Evolutionary conservation across 2,888 invertebrate species (phyloP).

Genomic region (Agonopterix alstromeriana): DNA sequence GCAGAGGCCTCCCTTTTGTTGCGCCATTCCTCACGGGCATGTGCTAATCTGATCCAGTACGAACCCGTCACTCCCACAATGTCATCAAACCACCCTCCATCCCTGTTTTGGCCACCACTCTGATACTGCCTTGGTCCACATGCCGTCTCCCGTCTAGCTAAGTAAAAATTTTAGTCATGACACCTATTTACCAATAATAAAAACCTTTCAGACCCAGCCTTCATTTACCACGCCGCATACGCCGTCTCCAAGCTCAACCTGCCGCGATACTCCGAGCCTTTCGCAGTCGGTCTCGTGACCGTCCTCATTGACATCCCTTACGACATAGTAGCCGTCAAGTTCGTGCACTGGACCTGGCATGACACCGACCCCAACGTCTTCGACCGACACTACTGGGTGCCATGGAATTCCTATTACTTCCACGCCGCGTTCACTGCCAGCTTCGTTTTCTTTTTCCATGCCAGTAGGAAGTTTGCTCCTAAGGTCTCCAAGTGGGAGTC

Average conservation of each 20-base stretch:
- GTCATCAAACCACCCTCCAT: too few species aligned
- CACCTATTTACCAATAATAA: too few species aligned
- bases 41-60: too few species aligned
- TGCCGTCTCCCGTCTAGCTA: too few species aligned
- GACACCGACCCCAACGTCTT: constrained; percentile 82
- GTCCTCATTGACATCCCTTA: constrained; percentile 87
- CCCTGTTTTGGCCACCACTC: too few species aligned
- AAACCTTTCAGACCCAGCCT: constrained; percentile 69
- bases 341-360: constrained; percentile 91
- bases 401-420: constrained; percentile 91
- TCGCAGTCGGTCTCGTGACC: constrained; percentile 82
- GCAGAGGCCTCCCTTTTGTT: too few species aligned
- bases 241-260: constrained; percentile 75
- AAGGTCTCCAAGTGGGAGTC: constrained; percentile 75
- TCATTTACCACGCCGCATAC: constrained; percentile 77
- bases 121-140: too few species aligned
- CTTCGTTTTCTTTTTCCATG: constrained; percentile 82
- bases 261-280: constrained; percentile 77
- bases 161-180: too few species aligned
- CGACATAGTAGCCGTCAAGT: constrained; percentile 86
- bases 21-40: too few species aligned
- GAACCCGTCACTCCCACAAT: too few species aligned
- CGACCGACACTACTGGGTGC: constrained; percentile 89
- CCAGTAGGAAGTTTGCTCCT: constrained; percentile 70
- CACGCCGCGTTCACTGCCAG: constrained; percentile 85